Base-by-base conservation (phyloP, 2,888 invertebrate genomes). In the Podotricha telesiphe region DNA sequence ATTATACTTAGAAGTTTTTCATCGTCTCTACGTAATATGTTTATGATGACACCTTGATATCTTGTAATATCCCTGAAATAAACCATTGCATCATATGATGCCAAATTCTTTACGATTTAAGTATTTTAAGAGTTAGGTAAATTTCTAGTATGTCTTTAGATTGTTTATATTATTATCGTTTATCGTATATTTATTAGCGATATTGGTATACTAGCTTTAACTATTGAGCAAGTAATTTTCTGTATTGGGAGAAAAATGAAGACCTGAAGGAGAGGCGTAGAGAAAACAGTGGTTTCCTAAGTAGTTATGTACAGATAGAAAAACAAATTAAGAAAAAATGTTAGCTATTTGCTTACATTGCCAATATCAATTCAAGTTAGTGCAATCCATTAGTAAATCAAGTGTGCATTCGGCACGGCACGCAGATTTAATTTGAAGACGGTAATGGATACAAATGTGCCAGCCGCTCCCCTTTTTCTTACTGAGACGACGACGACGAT, bases 351-450 rank as follows among this genome's bases (percentile, higher is more conserved):
- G 47, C 50, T 65, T 74, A 70, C 73, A 74, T 75, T 76, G 68
- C 51, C 65, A 68, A 73, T 71, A 70, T 71, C 77, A 80, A 84
- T 86, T 79, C 72, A 72, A 80, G 81, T 83, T 83, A 86, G 83
- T 78, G 78, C 82, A 80, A 82, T 84, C 86, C 86, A 88, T 89
- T 89, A 89, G 85, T 74, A 78, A 84, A 86, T 85, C 80, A 82
- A 82, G 78, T 76, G 79, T 76, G 77, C 78, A 83, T 78, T 79
- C 80, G 75, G 78, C 79, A 80, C 79, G 74, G 78, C 79, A 80
- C 80, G 81, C 80, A 82, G 85, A 88, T 90, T 90, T 86, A 86
- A 89, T 89, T 89, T 85, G 79, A 82, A 76, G 81, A 82, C 82
- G 79, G 78, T 88, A 87, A 89, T 86, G 82, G 83, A 87, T 80